phyloP scores from a whole-genome alignment of 2,113 vertebrate genomes.

The Podilymbus podiceps region DNA sequence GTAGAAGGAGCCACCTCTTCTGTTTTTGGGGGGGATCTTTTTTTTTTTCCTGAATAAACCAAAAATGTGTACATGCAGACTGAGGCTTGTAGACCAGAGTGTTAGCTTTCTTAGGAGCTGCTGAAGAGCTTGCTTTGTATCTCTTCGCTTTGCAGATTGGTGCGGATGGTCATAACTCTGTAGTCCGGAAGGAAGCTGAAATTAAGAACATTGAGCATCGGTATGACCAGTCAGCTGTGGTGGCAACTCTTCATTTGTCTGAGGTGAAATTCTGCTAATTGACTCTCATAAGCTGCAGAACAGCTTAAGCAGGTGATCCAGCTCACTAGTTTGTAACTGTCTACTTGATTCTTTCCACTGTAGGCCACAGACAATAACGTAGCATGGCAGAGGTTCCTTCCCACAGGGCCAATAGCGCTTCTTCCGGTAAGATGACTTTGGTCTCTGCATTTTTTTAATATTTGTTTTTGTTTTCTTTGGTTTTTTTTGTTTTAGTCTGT shows the following conservation, averaged over 20 bases:
- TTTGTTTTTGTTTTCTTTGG: not conserved
- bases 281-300: not conserved
- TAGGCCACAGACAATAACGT: slow-evolving; percentile 96
- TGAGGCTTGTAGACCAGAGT: not conserved
- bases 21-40: not conserved
- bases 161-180: slow-evolving; percentile 92
- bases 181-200: slow-evolving; percentile 82
- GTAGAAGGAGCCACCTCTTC: not conserved
- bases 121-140: not conserved
- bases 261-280: slow-evolving; percentile 76
- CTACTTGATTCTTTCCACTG: not conserved
- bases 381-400: slow-evolving; percentile 97
- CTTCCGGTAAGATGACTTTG: slow-evolving; percentile 83
- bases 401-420: slow-evolving; percentile 92
- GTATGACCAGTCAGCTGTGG: slow-evolving; percentile 94
- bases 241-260: slow-evolving; percentile 91
- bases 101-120: not conserved
- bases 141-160: slow-evolving; percentile 80
- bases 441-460: not conserved
- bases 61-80: not conserved
- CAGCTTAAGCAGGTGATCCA: not conserved
- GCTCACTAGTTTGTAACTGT: not conserved
- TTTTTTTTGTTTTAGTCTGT: not conserved
- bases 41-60: not conserved
- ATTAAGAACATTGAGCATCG: slow-evolving; percentile 88